Conservation (phyloP, 2,797 vertebrate genomes). For the Cichlasoma orientale region DNA sequence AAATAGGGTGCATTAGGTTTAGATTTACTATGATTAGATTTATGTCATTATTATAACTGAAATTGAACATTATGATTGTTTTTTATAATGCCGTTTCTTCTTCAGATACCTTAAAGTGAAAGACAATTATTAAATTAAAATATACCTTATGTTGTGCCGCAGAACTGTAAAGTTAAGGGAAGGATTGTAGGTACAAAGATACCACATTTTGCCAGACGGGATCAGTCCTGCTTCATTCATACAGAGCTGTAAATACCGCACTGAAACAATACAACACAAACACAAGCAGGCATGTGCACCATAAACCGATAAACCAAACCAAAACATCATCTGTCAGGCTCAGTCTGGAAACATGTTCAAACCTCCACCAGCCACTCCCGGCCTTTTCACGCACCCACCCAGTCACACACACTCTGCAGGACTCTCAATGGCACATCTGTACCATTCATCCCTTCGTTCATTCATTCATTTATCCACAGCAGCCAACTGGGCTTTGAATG, state of each 20-base stretch:
- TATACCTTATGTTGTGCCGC: not conserved
- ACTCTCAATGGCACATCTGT: conserved; percentile 63
- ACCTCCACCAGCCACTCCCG: conserved; percentile 49
- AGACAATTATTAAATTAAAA: not conserved
- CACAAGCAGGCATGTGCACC: conserved; percentile 5
- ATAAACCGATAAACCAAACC: not conserved
- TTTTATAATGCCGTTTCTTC: not conserved
- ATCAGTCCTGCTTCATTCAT: conserved; percentile 2
- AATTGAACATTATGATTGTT: not conserved
- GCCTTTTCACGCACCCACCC: conserved; percentile 43
- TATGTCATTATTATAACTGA: not conserved
- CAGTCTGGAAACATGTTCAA: conserved; percentile 38
- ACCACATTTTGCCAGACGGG: not conserved
- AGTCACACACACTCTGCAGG: conserved; percentile 1
- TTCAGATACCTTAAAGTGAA: not conserved
- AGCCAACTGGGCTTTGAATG: conserved; percentile 4
- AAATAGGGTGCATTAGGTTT: not conserved
- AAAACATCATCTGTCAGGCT: conserved; percentile 26
- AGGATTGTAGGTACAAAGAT: not conserved
- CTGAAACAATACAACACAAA: conserved; percentile 5
- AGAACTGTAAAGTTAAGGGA: not conserved
- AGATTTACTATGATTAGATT: not conserved
- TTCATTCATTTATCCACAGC: conserved; percentile 25
- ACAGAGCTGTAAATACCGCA: not conserved
- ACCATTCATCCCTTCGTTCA: conserved; percentile 39